Conservation (phyloP, 1,140 invertebrate species). For the Laodelphax striatellus region DNA sequence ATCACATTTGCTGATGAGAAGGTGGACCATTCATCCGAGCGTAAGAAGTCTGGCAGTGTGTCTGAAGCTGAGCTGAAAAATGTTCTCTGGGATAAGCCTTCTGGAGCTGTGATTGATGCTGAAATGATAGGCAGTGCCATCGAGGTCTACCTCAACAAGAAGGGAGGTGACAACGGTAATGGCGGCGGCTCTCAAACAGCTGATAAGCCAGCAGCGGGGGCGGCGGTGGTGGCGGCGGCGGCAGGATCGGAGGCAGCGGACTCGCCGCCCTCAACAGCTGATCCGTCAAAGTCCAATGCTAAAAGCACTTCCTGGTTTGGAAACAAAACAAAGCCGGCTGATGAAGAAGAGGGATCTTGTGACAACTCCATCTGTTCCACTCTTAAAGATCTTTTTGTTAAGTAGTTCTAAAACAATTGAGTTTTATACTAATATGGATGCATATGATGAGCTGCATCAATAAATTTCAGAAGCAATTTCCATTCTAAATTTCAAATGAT, state of each 20-base stretch:
- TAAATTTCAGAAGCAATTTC: too few species aligned
- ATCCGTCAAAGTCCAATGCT: conserved; percentile 31
- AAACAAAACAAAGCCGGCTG: conserved; percentile 30
- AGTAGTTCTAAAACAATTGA: conserved; percentile 33
- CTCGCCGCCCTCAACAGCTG: conserved; percentile 30
- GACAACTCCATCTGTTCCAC: conserved; percentile 65
- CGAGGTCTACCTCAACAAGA: conserved; percentile 54
- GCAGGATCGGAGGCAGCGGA: conserved; percentile 17
- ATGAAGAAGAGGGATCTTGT: conserved; percentile 53
- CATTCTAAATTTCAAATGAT: too few species aligned
- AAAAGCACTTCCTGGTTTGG: conserved; percentile 15
- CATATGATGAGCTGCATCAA: too few species aligned
- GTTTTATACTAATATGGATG: too few species aligned
- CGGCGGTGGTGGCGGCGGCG: conserved; percentile 18
- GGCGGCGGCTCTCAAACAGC: too few species aligned
- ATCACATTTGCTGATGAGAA: conserved; percentile 32
- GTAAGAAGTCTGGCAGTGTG: conserved; percentile 1
- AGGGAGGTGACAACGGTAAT: conserved; percentile 23
- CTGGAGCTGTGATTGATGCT: conserved; percentile 63
- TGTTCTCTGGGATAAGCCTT: conserved; percentile 56
- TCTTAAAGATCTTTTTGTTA: conserved; percentile 70
- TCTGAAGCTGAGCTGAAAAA: conserved; percentile 25
- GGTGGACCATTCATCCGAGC: conserved; percentile 5
- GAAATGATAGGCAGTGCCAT: conserved; percentile 67
- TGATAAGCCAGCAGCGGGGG: conserved; percentile 22